A percentile compares a stretch with the other conserved stretches of the same genome.
phyloP scores from a whole-genome alignment of 2,888 invertebrate genomes.

The Ophion obscuratus region DNA sequence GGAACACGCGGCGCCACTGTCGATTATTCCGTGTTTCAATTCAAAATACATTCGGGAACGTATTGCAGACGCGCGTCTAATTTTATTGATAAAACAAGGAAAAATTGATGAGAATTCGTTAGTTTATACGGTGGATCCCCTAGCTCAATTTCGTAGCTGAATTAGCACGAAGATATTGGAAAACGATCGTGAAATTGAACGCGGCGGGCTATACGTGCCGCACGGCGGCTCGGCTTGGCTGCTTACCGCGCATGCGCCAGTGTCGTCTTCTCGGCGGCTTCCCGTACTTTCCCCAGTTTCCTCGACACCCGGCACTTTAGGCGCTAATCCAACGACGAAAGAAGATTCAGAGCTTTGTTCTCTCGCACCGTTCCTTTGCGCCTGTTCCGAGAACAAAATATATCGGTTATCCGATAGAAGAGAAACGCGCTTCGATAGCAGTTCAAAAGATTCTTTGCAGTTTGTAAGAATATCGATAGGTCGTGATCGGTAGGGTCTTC shows the following conservation, averaged over 20 bases:
- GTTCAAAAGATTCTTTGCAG: background rate
- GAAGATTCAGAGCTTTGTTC: constrained; percentile 23
- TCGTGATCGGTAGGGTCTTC: background rate
- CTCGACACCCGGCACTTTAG: constrained; percentile 34
- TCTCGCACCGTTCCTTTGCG: constrained; percentile 25
- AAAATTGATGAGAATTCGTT: background rate
- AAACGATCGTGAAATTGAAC: background rate
- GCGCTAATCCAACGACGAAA: constrained; percentile 33
- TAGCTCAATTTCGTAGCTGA: background rate
- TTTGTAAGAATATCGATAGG: background rate
- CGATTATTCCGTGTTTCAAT: constrained; percentile 5
- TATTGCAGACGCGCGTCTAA: too few relatives aligned
- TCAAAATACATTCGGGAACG: background rate
- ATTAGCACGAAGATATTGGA: too few relatives aligned
- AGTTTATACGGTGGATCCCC: background rate
- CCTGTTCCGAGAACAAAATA: background rate
- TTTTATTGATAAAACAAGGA: background rate
- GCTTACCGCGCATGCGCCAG: constrained; percentile 30
- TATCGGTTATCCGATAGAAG: background rate
- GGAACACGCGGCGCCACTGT: constrained; percentile 6
- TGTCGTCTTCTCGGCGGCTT: background rate
- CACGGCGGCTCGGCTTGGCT: background rate
- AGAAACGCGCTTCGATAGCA: background rate
- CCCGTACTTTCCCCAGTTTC: background rate
- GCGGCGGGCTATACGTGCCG: background rate